A percentile compares a stretch with the other conserved stretches of the same genome.
phyloP scores from a whole-genome alignment of 2,113 vertebrate species.

The Mesitornis unicolor region DNA sequence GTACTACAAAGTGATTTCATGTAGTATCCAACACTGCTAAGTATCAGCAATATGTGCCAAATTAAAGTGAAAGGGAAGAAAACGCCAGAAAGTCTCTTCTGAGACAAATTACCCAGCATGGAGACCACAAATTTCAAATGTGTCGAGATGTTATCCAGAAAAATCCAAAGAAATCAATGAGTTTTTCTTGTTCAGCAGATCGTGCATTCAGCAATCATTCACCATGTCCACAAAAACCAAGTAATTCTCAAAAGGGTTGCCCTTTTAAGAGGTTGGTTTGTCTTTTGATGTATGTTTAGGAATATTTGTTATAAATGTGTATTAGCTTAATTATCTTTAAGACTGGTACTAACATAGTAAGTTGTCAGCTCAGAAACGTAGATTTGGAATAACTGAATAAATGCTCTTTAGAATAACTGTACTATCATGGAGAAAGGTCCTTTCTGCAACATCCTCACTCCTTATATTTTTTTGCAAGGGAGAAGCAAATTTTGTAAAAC shows the following conservation, averaged over 20 bases:
- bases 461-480: neutral
- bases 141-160: neutral
- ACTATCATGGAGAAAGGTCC: neutral
- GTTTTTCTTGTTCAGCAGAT: neutral
- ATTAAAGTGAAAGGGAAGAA: neutral
- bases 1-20: neutral
- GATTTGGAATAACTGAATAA: neutral
- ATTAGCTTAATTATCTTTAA: neutral
- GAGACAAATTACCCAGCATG: neutral
- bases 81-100: neutral
- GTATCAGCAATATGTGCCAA: neutral
- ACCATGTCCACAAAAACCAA: accelerated
- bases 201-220: neutral
- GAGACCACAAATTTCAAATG: neutral
- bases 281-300: neutral
- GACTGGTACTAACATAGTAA: neutral
- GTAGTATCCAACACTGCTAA: neutral
- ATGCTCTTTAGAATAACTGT: neutral
- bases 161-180: neutral
- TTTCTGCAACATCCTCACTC: neutral
- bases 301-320: neutral
- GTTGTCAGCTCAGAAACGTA: neutral
- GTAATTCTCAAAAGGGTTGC: accelerated
- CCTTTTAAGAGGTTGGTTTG: neutral
- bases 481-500: neutral